These are phyloP conservation scores for Ictalurus punctatus DNA, from an alignment of 2,113 vertebrate genomes.

Conservation along the genomic window DNA sequence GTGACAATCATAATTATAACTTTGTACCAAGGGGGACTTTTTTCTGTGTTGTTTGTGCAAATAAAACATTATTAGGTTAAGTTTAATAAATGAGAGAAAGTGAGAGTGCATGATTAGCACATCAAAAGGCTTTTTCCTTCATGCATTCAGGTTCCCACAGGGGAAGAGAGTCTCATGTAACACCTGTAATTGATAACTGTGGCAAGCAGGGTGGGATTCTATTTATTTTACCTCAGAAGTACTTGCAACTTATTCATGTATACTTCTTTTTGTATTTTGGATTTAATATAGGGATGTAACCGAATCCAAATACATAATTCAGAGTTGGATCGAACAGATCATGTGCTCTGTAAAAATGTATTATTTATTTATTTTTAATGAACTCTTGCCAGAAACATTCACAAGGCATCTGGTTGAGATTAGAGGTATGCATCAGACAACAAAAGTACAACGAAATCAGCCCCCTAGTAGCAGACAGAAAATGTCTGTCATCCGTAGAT, in stretches of 20 bases:
- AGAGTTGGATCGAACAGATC: too few species aligned
- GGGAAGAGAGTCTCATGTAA: background rate
- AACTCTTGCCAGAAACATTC: too few species aligned
- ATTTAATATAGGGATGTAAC: background rate
- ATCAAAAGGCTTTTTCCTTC: slow-evolving; percentile 32
- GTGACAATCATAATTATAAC: slow-evolving; percentile 19
- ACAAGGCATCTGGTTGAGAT: background rate
- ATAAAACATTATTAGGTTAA: slow-evolving; percentile 37
- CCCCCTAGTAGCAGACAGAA: too few species aligned
- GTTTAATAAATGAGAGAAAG: background rate
- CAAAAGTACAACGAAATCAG: background rate
- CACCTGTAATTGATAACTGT: background rate
- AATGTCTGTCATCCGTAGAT: too few species aligned
- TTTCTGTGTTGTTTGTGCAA: slow-evolving; percentile 38
- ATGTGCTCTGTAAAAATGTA: too few species aligned
- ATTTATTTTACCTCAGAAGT: background rate
- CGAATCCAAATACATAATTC: too few species aligned
- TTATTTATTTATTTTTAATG: too few species aligned
- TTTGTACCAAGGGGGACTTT: slow-evolving; percentile 26
- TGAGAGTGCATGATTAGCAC: slow-evolving; percentile 26
- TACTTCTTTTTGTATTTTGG: slow-evolving; percentile 11
- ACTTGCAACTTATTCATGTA: background rate
- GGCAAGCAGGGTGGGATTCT: background rate
- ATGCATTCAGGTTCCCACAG: slow-evolving; percentile 10
- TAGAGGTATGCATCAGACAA: background rate